These are phyloP conservation scores for Hystrix cristata DNA, from an alignment of 2,113 vertebrate genomes.

Conservation along the genomic window DNA sequence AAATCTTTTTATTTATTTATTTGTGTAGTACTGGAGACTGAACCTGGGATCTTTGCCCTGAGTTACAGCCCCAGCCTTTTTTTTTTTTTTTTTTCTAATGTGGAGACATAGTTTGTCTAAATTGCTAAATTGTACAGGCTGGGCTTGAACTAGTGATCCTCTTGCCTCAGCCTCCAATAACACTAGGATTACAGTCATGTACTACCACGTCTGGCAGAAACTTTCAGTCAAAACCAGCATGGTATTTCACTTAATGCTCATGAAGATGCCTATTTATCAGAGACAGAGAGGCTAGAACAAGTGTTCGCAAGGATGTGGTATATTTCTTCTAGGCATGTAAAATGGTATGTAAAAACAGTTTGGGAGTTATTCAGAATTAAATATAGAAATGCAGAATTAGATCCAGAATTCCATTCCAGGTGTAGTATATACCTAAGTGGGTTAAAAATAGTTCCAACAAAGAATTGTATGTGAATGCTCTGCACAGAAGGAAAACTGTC, in stretches of 20 bases:
- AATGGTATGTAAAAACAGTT: slow-evolving; percentile 29
- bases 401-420: not conserved
- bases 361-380: not conserved
- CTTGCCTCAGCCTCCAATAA: not conserved
- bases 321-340: not conserved
- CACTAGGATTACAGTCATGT: not conserved
- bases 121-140: not conserved
- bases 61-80: not conserved
- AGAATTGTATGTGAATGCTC: not conserved
- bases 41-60: not conserved
- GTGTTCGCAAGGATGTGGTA: not conserved
- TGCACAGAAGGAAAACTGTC: not conserved
- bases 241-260: not conserved
- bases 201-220: not conserved
- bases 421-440: not conserved
- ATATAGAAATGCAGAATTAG: not conserved
- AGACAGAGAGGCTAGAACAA: not conserved
- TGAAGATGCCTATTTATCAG: not conserved
- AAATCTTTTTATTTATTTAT: not conserved
- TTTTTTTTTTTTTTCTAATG: not conserved
- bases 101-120: not conserved
- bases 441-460: not conserved
- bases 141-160: not conserved
- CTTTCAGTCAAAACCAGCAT: not conserved
- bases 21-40: not conserved